A percentile compares a stretch with the other conserved stretches of the same genome.
These are phyloP conservation scores for Scaeva pyrastri DNA, from an alignment of 2,888 invertebrate genomes.

Conservation along the genomic window DNA sequence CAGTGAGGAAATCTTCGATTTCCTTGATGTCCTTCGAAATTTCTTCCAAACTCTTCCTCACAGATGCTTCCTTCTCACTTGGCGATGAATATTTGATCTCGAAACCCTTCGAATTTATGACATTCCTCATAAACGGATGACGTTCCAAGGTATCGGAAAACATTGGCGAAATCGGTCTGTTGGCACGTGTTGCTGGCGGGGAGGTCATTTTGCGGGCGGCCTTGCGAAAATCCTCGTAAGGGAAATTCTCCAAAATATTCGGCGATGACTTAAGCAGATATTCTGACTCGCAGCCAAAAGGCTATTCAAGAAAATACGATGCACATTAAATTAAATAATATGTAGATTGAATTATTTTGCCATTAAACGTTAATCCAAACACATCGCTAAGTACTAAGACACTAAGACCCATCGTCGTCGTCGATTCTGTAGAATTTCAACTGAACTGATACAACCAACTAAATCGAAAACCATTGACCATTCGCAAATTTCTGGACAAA, in stretches of 20 bases:
- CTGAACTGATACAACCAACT: constrained; percentile 31
- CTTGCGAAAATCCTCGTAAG: constrained; percentile 81
- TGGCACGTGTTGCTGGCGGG: constrained; percentile 54
- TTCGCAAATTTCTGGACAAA: constrained; percentile 52
- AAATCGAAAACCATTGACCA: constrained; percentile 51
- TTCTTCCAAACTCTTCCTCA: constrained; percentile 83
- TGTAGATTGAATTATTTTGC: constrained; percentile 31
- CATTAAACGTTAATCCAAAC: constrained; percentile 43
- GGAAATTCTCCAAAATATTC: constrained; percentile 83
- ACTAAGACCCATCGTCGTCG: constrained; percentile 70
- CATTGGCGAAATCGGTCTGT: constrained; percentile 78
- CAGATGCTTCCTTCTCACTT: constrained; percentile 81
- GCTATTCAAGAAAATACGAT: constrained; percentile 52
- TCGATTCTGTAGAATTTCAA: constrained; percentile 54
- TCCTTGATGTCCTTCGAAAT: constrained; percentile 83
- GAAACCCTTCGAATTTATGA: constrained; percentile 79
- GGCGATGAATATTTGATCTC: constrained; percentile 81
- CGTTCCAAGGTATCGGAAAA: constrained; percentile 83
- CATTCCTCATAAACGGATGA: constrained; percentile 83
- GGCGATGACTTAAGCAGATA: constrained; percentile 82
- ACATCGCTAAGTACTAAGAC: constrained; percentile 51
- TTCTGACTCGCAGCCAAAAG: constrained; percentile 78
- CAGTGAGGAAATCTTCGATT: constrained; percentile 83
- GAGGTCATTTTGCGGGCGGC: constrained; percentile 63
- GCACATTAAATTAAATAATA: constrained; percentile 43